Percentiles rank a stretch among this genome's conserved stretches.
phyloP scores from a whole-genome alignment of 2,797 vertebrate species.

The Peromyscus attwateri region DNA sequence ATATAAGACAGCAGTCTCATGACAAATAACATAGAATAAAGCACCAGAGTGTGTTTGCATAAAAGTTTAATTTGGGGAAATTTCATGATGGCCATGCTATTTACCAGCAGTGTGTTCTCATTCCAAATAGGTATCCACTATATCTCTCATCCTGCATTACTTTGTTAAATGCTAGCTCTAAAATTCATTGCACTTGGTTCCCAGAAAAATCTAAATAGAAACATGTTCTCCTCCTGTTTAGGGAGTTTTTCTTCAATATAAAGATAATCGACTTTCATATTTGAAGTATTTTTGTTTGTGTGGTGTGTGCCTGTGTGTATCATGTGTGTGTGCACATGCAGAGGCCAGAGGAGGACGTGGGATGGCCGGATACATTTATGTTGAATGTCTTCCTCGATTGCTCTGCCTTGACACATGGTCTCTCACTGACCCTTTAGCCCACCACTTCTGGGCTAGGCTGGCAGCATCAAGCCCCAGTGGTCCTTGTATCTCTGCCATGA shows the following conservation, averaged over 20 bases:
- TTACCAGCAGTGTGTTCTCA: constrained; percentile 33
- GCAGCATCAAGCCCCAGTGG: not conserved
- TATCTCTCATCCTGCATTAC: not conserved
- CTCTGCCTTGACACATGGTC: not conserved
- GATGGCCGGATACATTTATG: not conserved
- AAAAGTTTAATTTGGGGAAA: not conserved
- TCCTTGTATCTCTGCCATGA: not conserved
- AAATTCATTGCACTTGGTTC: not conserved
- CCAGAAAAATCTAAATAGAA: not conserved
- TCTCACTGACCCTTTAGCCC: not conserved
- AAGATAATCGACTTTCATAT: not conserved
- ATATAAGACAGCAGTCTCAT: not conserved
- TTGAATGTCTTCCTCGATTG: too few species aligned
- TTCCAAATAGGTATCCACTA: not conserved
- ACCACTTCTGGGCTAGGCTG: not conserved
- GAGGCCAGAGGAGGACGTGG: not conserved
- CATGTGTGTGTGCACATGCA: too few species aligned
- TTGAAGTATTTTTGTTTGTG: not conserved
- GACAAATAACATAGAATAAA: not conserved
- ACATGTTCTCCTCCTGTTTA: not conserved
- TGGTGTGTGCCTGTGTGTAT: not conserved
- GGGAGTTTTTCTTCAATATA: not conserved
- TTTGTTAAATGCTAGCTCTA: constrained; percentile 12
- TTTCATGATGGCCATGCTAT: not conserved
- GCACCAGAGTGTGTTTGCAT: not conserved